Conservation (phyloP, 2,113 vertebrate species). For the Crotalus horridus region DNA sequence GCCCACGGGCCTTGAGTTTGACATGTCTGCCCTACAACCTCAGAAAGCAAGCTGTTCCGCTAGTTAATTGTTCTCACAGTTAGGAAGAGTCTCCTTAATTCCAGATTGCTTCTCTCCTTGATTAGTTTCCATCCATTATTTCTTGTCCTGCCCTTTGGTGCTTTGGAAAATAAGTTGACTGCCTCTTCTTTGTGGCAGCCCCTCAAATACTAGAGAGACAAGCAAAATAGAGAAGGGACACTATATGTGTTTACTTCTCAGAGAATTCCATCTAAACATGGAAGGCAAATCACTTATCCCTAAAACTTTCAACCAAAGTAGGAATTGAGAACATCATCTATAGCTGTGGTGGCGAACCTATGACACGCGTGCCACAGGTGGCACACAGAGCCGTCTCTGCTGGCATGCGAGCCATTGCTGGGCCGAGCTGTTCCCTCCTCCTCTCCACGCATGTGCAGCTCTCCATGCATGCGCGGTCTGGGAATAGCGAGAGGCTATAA, state of each 20-base stretch:
- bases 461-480: too few relatives aligned
- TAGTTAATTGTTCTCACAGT: not conserved
- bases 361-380: too few relatives aligned
- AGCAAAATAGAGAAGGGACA: not conserved
- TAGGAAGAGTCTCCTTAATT: not conserved
- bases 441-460: too few relatives aligned
- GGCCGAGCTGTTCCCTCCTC: too few relatives aligned
- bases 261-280: not conserved
- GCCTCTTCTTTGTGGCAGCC: not conserved
- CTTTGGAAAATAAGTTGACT: not conserved
- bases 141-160: not conserved
- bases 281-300: not conserved
- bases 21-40: not conserved
- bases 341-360: too few relatives aligned
- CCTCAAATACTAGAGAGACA: not conserved
- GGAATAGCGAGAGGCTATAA: too few relatives aligned
- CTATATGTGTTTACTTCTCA: not conserved
- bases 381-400: too few relatives aligned
- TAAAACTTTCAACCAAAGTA: too few relatives aligned
- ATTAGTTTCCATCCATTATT: not conserved
- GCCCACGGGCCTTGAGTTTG: too few relatives aligned
- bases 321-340: too few relatives aligned
- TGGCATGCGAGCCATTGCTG: too few relatives aligned
- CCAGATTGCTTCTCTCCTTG: not conserved
- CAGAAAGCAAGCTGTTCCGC: not conserved